Percentiles rank a stretch among this genome's conserved stretches.
Conservation (phyloP, 2,113 vertebrate genomes). For the Plestiodon gilberti region DNA sequence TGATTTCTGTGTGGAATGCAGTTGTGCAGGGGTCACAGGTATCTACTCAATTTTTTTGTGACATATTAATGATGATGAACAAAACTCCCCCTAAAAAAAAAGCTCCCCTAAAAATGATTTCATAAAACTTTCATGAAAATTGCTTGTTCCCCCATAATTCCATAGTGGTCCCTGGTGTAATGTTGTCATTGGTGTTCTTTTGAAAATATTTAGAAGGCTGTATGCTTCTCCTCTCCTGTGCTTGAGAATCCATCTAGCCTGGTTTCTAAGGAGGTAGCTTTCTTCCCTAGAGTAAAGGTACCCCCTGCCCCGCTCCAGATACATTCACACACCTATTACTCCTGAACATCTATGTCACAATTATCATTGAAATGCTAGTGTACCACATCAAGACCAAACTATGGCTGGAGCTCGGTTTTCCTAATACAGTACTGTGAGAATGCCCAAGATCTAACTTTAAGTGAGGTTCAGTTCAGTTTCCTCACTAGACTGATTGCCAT, state of each 20-base stretch:
- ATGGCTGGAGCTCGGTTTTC: not conserved
- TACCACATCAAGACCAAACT: not conserved
- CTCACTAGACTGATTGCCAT: not conserved
- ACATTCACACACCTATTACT: not conserved
- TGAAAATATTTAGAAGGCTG: not conserved
- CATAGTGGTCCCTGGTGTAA: too few species aligned
- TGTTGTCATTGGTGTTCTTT: not conserved
- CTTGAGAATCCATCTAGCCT: not conserved
- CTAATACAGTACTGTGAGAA: not conserved
- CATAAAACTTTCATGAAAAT: too few species aligned
- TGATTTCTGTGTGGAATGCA: too few species aligned
- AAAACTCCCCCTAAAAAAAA: not conserved
- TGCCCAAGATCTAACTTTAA: too few species aligned
- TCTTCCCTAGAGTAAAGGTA: not conserved
- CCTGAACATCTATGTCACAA: not conserved
- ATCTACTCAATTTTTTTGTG: not conserved
- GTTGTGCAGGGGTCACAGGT: too few species aligned
- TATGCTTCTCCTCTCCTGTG: not conserved
- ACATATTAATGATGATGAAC: not conserved
- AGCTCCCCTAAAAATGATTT: too few species aligned
- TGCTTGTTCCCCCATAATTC: too few species aligned
- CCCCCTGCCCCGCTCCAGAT: too few species aligned
- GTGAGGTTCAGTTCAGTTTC: not conserved
- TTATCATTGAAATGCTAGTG: not conserved
- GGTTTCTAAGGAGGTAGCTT: not conserved